These are phyloP conservation scores for Cylindroiulus punctatus DNA, from an alignment of 2,888 invertebrate genomes.

Conservation along the genomic window DNA sequence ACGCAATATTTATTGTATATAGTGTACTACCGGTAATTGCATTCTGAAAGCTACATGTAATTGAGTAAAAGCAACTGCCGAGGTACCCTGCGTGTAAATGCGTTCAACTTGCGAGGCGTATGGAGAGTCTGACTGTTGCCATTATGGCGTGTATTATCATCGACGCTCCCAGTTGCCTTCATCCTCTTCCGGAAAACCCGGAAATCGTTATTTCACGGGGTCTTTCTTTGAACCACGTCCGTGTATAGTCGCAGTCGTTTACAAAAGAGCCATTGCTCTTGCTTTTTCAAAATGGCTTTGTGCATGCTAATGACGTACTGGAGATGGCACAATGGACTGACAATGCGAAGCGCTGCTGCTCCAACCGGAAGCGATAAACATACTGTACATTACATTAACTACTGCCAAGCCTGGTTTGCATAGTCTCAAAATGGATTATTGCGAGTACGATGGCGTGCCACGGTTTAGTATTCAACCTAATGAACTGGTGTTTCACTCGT, in stretches of 20 bases:
- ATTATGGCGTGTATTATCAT: background rate
- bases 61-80: too few relatives aligned
- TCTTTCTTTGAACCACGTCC: background rate
- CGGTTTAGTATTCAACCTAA: too few relatives aligned
- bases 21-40: too few relatives aligned
- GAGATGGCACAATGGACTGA: background rate
- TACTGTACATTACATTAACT: slow-evolving; percentile 19
- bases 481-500: too few relatives aligned
- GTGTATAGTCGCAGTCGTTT: background rate
- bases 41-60: too few relatives aligned
- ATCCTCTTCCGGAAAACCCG: slow-evolving; percentile 11
- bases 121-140: background rate
- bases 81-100: background rate
- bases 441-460: too few relatives aligned
- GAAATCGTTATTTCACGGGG: slow-evolving; percentile 25
- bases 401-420: background rate
- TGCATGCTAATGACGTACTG: slow-evolving; percentile 13
- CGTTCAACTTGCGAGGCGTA: background rate
- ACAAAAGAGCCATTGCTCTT: background rate
- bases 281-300: background rate
- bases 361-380: background rate
- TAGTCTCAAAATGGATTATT: background rate
- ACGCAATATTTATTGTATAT: too few relatives aligned
- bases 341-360: background rate
- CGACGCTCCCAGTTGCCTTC: background rate